A percentile compares a stretch with the other conserved stretches of the same genome.
These are phyloP conservation scores for Ganaspis brasiliensis DNA, from an alignment of 2,888 invertebrate genomes.

Conservation along the genomic window DNA sequence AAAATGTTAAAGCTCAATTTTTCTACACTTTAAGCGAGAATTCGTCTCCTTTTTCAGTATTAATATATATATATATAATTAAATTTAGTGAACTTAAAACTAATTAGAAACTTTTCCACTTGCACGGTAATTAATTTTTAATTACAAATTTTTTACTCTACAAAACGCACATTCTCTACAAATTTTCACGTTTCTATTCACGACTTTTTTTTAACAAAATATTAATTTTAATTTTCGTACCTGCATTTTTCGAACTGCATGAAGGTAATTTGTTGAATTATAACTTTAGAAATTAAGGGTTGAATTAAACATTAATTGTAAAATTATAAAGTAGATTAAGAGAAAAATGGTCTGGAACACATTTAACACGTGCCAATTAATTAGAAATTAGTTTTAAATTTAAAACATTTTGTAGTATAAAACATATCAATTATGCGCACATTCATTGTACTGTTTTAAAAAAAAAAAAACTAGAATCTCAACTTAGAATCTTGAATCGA, in stretches of 20 bases:
- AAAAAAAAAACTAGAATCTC: too few relatives aligned
- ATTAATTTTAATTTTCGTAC: background rate
- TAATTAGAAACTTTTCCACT: too few relatives aligned
- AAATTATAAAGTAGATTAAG: conserved; percentile 59
- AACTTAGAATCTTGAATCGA: too few relatives aligned
- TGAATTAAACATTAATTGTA: background rate
- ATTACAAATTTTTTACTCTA: too few relatives aligned
- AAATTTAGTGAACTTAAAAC: too few relatives aligned
- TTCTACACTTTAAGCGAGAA: conserved; percentile 1
- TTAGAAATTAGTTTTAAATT: conserved; percentile 55
- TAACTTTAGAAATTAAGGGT: background rate
- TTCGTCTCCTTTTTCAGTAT: background rate
- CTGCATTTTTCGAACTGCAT: background rate
- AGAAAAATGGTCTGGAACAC: conserved; percentile 80
- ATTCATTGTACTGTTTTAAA: background rate
- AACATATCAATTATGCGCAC: conserved; percentile 15
- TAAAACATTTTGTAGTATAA: conserved; percentile 52
- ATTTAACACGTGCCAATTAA: conserved; percentile 76
- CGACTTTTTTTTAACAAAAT: too few relatives aligned
- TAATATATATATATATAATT: background rate
- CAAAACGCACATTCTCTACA: too few relatives aligned
- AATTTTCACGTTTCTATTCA: too few relatives aligned
- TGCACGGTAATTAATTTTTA: too few relatives aligned
- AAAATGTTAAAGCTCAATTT: conserved; percentile 33
- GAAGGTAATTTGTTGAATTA: background rate